Percentiles rank a stretch among this genome's conserved stretches.
Conservation (phyloP, 2,113 vertebrate genomes). For the Bambusicola thoracicus region DNA sequence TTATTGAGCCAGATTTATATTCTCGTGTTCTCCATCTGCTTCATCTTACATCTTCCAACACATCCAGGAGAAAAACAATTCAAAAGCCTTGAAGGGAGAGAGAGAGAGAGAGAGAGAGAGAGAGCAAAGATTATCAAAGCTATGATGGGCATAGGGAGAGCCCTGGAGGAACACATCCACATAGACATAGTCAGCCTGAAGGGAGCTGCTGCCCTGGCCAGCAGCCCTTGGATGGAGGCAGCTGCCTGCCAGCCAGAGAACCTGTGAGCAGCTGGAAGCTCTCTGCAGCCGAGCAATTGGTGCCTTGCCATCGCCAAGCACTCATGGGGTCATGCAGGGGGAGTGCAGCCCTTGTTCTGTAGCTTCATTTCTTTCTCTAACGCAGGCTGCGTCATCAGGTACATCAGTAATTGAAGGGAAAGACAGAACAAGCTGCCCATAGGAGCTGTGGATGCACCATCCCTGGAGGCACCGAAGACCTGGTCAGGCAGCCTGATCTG, state of each 20-base stretch:
- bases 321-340: not conserved
- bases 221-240: not conserved
- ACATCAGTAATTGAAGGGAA: not conserved
- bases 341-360: not conserved
- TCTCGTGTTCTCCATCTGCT: slow-evolving; percentile 40
- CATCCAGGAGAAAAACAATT: slow-evolving; percentile 15
- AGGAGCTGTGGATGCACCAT: too few relatives aligned
- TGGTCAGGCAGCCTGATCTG: too few relatives aligned
- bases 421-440: too few relatives aligned
- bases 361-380: not conserved
- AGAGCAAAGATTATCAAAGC: not conserved
- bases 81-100: not conserved
- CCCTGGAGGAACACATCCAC: not conserved
- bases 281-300: not conserved
- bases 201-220: not conserved
- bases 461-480: too few relatives aligned
- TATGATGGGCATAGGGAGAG: accelerated
- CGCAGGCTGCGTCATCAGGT: not conserved
- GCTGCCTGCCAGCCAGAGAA: not conserved
- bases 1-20: not conserved
- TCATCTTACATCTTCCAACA: not conserved
- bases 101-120: too few relatives aligned
- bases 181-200: not conserved
- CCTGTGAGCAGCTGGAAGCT: slow-evolving; percentile 5
- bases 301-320: not conserved